Evolutionary conservation across 2,113 vertebrate species (phyloP).

Genomic region (Forbesichthys papilliferus): DNA sequence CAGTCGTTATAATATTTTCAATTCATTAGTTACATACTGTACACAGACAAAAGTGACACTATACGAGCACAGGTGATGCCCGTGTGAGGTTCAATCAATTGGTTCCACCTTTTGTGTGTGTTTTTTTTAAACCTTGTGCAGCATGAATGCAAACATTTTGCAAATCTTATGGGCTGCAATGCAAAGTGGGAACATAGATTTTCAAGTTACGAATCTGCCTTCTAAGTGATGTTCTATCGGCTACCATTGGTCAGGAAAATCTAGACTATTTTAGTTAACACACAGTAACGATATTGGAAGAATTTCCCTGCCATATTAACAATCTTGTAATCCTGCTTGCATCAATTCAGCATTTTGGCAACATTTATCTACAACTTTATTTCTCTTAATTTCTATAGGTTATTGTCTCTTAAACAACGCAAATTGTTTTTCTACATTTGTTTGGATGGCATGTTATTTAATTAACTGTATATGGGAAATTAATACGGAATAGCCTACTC

Average conservation of each 20-base stretch:
- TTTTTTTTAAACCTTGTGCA: too few species aligned
- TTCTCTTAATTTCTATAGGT: background rate
- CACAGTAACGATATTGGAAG: background rate
- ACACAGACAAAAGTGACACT: too few species aligned
- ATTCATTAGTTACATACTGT: background rate
- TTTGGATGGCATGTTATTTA: too few species aligned
- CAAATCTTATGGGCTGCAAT: too few species aligned
- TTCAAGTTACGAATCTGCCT: too few species aligned
- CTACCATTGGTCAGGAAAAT: slow-evolving; percentile 23
- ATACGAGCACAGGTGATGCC: too few species aligned
- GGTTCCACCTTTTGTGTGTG: too few species aligned
- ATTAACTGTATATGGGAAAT: too few species aligned
- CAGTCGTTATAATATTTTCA: background rate
- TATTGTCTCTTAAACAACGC: background rate
- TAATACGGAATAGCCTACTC: too few species aligned
- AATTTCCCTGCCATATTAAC: slow-evolving; percentile 64
- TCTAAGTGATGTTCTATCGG: background rate
- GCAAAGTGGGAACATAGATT: too few species aligned
- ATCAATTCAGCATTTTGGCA: background rate
- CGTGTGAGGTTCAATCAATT: too few species aligned
- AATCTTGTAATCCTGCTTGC: slow-evolving; percentile 24
- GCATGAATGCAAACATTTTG: too few species aligned
- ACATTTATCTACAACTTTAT: slow-evolving; percentile 52
- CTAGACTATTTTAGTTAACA: background rate
- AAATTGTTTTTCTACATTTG: background rate